phyloP scores from a whole-genome alignment of 1,140 invertebrate species.

The Neoseiulus cucumeris region DNA sequence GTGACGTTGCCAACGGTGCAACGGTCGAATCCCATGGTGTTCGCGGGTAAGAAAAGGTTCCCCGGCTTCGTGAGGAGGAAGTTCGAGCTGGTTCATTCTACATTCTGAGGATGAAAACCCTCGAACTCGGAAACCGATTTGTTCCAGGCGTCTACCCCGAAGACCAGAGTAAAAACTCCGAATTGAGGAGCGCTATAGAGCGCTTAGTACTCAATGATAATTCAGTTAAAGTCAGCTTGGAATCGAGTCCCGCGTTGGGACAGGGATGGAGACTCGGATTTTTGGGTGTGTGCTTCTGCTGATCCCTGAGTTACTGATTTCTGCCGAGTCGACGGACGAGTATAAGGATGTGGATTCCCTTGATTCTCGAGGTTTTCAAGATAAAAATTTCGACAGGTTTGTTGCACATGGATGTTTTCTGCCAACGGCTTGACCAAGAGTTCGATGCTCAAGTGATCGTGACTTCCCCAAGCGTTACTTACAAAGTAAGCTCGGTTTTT shows the following conservation, averaged over 20 bases:
- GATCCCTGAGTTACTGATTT: no score
- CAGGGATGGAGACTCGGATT: slow-evolving; percentile 85
- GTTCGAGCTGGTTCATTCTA: no score
- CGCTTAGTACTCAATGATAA: slow-evolving; percentile 84
- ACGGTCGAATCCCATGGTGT: slow-evolving; percentile 20
- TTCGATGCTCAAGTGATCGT: slow-evolving; percentile 62
- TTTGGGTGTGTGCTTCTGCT: no score
- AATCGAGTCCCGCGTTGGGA: slow-evolving; percentile 73
- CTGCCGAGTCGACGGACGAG: no score
- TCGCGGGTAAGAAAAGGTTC: slow-evolving; percentile 16
- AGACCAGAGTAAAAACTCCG: slow-evolving; percentile 59
- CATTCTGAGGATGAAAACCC: no score
- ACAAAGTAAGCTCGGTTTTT: slow-evolving; percentile 35
- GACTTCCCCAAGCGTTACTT: slow-evolving; percentile 83
- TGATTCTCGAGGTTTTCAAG: no score
- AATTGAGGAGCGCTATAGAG: slow-evolving; percentile 57
- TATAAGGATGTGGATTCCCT: no score
- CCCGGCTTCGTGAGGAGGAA: no score
- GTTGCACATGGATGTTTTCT: slow-evolving; percentile 88
- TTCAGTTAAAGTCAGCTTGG: slow-evolving; percentile 52
- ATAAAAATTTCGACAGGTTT: slow-evolving; percentile 31
- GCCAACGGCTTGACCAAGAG: slow-evolving; percentile 79
- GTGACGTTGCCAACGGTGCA: not conserved
- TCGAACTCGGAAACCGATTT: slow-evolving; percentile 32
- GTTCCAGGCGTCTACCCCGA: slow-evolving; percentile 83